A percentile compares a stretch with the other conserved stretches of the same genome.
These are phyloP conservation scores for Aphis craccivora DNA, from an alignment of 1,140 invertebrate genomes.

Conservation along the genomic window DNA sequence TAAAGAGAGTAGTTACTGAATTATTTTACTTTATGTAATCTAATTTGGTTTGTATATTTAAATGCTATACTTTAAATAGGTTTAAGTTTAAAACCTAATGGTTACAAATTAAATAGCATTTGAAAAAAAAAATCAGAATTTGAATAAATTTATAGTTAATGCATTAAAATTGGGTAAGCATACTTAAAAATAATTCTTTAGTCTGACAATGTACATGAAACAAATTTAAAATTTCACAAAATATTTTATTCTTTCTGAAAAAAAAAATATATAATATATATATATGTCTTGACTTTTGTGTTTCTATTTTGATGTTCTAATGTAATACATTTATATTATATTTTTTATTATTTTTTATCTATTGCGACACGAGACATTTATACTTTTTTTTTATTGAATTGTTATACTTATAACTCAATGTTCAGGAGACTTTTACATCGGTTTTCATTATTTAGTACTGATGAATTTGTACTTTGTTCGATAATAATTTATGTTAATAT, in stretches of 20 bases:
- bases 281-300: slow-evolving; percentile 28
- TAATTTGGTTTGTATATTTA: neutral
- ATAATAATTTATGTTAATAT: neutral
- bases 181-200: neutral
- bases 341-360: slow-evolving; percentile 22
- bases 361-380: neutral
- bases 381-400: slow-evolving; percentile 11
- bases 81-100: neutral
- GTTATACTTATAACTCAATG: neutral
- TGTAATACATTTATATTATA: neutral
- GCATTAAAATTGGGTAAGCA: neutral
- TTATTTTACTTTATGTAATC: neutral
- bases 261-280: neutral
- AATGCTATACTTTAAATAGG: neutral
- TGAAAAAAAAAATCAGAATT: neutral
- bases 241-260: neutral
- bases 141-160: neutral
- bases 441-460: slow-evolving; percentile 41
- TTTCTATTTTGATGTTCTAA: slow-evolving; percentile 7
- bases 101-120: neutral
- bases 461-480: neutral
- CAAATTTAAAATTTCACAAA: neutral
- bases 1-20: neutral
- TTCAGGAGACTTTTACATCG: neutral
- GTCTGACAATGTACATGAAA: neutral